These are phyloP conservation scores for Pithys albifrons DNA, from an alignment of 2,113 vertebrate species.

Conservation along the genomic window DNA sequence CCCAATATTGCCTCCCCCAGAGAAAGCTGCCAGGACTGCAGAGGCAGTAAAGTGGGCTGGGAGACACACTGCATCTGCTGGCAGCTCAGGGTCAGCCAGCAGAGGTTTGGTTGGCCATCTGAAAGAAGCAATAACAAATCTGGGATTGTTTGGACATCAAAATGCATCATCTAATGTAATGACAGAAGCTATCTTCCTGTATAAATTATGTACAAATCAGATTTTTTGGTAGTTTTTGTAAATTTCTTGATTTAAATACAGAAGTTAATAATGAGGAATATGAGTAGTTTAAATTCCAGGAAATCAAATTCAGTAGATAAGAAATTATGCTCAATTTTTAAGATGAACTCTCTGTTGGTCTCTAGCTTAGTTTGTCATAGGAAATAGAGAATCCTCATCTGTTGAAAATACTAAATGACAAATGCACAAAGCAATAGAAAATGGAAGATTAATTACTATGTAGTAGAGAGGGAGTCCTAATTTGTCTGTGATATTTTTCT, in stretches of 20 bases:
- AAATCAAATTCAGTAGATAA: neutral
- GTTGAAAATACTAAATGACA: neutral
- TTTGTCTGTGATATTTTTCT: neutral
- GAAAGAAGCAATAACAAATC: neutral
- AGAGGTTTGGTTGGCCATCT: neutral
- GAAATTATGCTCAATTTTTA: neutral
- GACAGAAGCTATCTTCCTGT: neutral
- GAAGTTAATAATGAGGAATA: neutral
- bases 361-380: neutral
- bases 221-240: neutral
- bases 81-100: neutral
- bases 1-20: neutral
- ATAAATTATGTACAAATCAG: neutral
- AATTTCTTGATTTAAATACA: neutral
- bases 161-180: neutral
- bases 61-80: neutral
- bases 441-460: neutral
- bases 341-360: neutral
- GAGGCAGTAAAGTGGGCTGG: neutral
- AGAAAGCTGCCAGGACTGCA: neutral
- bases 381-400: neutral
- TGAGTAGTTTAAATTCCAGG: neutral
- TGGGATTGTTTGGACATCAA: neutral
- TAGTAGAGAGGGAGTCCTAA: neutral
- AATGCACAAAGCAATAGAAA: neutral